Evolutionary conservation across 2,113 vertebrate genomes (phyloP), one percentile per base, ranked within the genome.

Genomic region (Arizona elegans): DNA sequence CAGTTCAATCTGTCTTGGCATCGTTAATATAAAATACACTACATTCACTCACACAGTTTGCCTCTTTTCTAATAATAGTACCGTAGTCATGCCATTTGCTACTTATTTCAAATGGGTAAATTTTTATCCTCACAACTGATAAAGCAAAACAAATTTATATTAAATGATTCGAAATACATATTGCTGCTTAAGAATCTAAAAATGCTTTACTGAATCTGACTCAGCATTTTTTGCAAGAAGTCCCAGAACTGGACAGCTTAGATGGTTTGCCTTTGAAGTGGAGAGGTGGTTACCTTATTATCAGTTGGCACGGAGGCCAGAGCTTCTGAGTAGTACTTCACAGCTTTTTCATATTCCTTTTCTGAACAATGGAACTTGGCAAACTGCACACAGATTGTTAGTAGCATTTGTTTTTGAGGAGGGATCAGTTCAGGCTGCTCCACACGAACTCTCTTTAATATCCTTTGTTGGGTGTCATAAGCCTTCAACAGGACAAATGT

Each of bases 401-500:
- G 88, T 23, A 96, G 93, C 95, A 97, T n/a, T 50, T 97, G 94
- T 87, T 97, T 97, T 96, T 97, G 96, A 87, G 96, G 92, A 90
- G 94, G 95, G 38, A 96, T 88, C n/a, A 92, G 52, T 29, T 97
- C 97, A 0, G 97, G 95, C 13, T 98, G 90, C 92, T 98, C 97
- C 26, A 95, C 47, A 0, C 95, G 92, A 9, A 96, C 81, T 2
- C 91, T 89, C 92, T 94, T 97, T 91, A 96, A 92, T 1, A 97
- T 94, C 58, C 96, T 96, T 17, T 94, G 59, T 95, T 98, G 98
- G 2, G 97, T 89, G 75, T 97, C 97, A 93, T 96, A 95, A 86
- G 96, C 97, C 97, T 98, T 26, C 59, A 92, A 43, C 91, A 47
- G 0, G 0, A 9, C 52, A 53, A 91, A 70, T 0, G 0, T 81